A percentile compares a stretch with the other conserved stretches of the same genome.
phyloP scores from a whole-genome alignment of 2,797 vertebrate species.

The Sebastes glaucus region DNA sequence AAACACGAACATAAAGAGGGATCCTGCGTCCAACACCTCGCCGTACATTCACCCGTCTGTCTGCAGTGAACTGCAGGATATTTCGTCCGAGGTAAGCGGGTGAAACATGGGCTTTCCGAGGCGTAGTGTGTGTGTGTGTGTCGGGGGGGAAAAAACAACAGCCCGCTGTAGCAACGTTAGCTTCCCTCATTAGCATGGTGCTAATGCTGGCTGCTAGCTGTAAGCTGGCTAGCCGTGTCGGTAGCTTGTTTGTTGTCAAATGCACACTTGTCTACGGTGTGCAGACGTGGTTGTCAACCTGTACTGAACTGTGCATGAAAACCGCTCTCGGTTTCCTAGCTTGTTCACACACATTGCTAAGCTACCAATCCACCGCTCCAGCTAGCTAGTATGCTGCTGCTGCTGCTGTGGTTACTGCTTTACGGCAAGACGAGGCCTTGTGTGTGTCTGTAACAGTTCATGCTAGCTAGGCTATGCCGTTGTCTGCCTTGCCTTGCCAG shows the following conservation, averaged over 20 bases:
- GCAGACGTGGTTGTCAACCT: not conserved
- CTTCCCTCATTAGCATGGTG: constrained; percentile 65
- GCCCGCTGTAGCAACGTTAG: constrained; percentile 65
- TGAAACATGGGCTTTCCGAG: constrained; percentile 38
- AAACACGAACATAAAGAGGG: constrained; percentile 52
- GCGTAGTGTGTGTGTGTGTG: constrained; percentile 25
- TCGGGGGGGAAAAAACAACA: constrained; percentile 65
- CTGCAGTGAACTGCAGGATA: constrained; percentile 55
- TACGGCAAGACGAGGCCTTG: constrained; percentile 68
- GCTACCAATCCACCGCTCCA: constrained; percentile 49
- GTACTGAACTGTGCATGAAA: not conserved
- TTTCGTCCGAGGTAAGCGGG: constrained; percentile 76
- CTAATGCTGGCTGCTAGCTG: constrained; percentile 49
- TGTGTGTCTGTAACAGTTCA: constrained; percentile 28
- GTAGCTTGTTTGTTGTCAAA: constrained; percentile 10
- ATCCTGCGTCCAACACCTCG: constrained; percentile 9
- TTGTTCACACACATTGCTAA: constrained; percentile 42
- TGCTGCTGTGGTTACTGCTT: constrained; percentile 34
- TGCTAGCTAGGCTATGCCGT: constrained; percentile 45
- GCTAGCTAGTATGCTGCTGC: constrained; percentile 35
- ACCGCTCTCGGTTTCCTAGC: not conserved
- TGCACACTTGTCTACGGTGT: not conserved
- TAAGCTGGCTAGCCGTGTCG: constrained; percentile 4
- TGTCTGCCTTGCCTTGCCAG: constrained; percentile 18
- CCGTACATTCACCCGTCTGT: not conserved